Evolutionary conservation across 2,888 invertebrate species (phyloP), one percentile per base, ranked within the genome.

Genomic region (Monochamus alternatus): DNA sequence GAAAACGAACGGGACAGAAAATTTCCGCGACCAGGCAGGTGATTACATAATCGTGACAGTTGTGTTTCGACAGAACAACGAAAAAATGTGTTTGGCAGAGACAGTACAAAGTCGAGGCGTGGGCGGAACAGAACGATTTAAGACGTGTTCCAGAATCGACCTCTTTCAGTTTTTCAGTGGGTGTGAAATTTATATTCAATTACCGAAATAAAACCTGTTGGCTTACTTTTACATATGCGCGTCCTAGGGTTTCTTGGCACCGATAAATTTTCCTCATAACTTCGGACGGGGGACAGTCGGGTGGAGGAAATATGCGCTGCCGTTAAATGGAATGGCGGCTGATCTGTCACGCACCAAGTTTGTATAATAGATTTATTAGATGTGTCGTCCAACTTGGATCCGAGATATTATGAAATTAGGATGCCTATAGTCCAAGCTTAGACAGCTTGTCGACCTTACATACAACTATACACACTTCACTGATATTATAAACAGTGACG

Each of bases 121-220:
- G 78, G 75, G 78, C 58, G 73, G 74, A 64, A 71, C 64, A 72
- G 70, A 77, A 73, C 79, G 72, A 78, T 80, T 78, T 80, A 75
- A 70, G 78, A 78, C 74, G 75, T 69, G 75, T 77, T 78, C 75
- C 78, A 76, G 77, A 70, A 62, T 73, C 74, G 68, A 77, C 78
- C 74, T 79, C 78, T 76, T 76, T 78, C 77, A 76, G 78, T 31
- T 78, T 73, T 78, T 72, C 76, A 76, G 78, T 78, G 78, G 78
- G 74, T 73, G 78, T 73, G 66, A 72, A 77, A 80, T 80, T 80
- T 80, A 80, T 80, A 75, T 79, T 74, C 79, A 77, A 75, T 79
- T 75, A 75, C 72, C 75, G 70, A 76, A 80, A 79, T 79, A 75
- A 77, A 79, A 77, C 68, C 68, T 14, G 68, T 58, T 69, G 77